Evolutionary conservation across 2,888 invertebrate genomes (phyloP), one percentile per base, ranked within the genome.

Genomic region (Caenorhabditis sp.): DNA sequence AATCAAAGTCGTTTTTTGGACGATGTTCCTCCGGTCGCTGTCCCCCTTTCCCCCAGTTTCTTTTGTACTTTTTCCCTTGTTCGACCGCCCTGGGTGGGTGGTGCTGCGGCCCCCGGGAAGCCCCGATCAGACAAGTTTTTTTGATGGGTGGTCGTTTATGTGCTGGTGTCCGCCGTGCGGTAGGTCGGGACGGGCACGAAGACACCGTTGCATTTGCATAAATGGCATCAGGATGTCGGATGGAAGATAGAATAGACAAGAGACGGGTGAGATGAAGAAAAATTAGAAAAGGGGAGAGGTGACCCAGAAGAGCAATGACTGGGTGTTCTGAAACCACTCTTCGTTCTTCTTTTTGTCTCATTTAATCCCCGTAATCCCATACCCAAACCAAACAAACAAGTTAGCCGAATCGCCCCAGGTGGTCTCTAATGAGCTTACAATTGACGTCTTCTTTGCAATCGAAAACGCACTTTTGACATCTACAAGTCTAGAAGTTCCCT

Each of bases 121-220:
- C 18, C 15, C 6, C 53, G 37, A n/a, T 47, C 22, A 65, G 65
- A 76, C 74, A 67, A 67, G 74, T 76, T 76, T 76, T 76, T 76
- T 76, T 67, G 58, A 65, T 62, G 61, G 72, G 72, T 74, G 76
- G 76, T 76, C 76, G 76, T 76, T 74, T 74, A 71, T 71, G 71
- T 71, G 71, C 71, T 71, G 60, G 67, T 67, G 67, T 71, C 71
- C 71, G 71, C 55, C 32, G 71, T 72, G 72, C 72, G 72, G 72
- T 72, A 72, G 72, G 56, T 37, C 51, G 35, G 62, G 72, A 58
- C 56, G 72, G 64, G 40, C 32, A 32, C 32, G 28, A 55, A 26
- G 72, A 72, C 76, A 76, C 76, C 76, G 76, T 76, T 76, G 76
- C 76, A 76, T 76, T 76, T 76, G 55, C 76, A 76, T 76, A 65